These are phyloP conservation scores for Rhinolophus sinicus DNA, from an alignment of 2,113 vertebrate genomes.

Conservation along the genomic window DNA sequence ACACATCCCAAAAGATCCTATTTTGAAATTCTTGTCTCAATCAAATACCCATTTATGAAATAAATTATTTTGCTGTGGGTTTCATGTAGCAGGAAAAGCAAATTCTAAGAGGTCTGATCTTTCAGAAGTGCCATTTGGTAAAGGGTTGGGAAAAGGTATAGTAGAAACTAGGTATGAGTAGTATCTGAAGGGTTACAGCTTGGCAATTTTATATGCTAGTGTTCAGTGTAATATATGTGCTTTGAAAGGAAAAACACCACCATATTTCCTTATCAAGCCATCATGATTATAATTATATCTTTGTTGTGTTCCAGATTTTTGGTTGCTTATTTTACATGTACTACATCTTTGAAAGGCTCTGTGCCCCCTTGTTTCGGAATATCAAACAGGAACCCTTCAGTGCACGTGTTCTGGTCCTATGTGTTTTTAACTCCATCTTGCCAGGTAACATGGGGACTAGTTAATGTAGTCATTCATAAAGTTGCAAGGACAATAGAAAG, in stretches of 20 bases:
- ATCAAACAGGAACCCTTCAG: slow-evolving; percentile 93
- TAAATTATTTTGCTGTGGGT: background rate
- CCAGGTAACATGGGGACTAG: slow-evolving; percentile 87
- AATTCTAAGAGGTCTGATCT: background rate
- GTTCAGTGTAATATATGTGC: background rate
- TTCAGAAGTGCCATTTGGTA: slow-evolving; percentile 7
- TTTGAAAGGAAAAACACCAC: background rate
- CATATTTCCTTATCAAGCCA: background rate
- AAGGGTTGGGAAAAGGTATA: background rate
- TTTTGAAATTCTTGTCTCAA: slow-evolving; percentile 6
- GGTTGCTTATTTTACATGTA: slow-evolving; percentile 95
- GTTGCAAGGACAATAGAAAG: background rate
- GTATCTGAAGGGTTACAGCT: background rate
- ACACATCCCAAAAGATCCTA: background rate
- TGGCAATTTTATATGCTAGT: background rate
- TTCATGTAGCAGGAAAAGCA: slow-evolving; percentile 6
- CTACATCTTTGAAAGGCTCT: slow-evolving; percentile 95
- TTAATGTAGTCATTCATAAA: background rate
- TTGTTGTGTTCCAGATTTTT: slow-evolving; percentile 88
- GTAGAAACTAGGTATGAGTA: background rate
- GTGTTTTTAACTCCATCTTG: slow-evolving; percentile 96
- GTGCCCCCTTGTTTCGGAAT: slow-evolving; percentile 93
- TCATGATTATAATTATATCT: background rate
- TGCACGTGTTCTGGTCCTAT: slow-evolving; percentile 93
- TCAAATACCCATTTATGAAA: background rate